Percentiles rank a stretch among this genome's conserved stretches.
phyloP scores from a whole-genome alignment of 2,113 vertebrate species.

The Melanerpes aurifrons region DNA sequence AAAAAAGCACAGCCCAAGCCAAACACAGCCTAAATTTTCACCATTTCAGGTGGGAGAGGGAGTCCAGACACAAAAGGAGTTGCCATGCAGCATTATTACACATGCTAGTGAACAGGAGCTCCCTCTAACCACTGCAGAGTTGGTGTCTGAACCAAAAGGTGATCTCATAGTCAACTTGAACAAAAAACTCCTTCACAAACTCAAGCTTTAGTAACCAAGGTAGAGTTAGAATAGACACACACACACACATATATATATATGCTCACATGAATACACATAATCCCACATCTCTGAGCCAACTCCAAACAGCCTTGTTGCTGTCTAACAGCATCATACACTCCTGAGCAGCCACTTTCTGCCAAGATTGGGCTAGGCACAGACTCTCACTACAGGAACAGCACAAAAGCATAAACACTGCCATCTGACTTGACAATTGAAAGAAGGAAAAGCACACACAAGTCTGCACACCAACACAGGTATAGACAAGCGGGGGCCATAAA shows the following conservation, averaged over 20 bases:
- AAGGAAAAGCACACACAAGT: rapidly evolving
- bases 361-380: background rate
- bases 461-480: background rate
- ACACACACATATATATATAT: background rate
- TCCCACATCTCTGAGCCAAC: background rate
- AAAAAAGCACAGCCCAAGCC: background rate
- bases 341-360: background rate
- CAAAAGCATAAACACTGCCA: background rate
- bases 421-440: background rate
- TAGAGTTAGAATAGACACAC: background rate
- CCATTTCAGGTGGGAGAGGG: background rate
- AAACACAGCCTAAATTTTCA: rapidly evolving
- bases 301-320: background rate
- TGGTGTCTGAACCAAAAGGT: background rate
- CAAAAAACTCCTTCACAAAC: background rate
- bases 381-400: background rate
- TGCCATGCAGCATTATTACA: rapidly evolving
- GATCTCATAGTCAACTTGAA: background rate
- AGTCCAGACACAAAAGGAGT: background rate
- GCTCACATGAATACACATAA: background rate
- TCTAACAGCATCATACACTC: background rate
- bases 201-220: background rate
- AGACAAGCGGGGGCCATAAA: background rate
- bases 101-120: rapidly evolving
- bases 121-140: background rate